Base-by-base conservation (phyloP, 2,113 vertebrate species). In the Anoplopoma fimbria region DNA sequence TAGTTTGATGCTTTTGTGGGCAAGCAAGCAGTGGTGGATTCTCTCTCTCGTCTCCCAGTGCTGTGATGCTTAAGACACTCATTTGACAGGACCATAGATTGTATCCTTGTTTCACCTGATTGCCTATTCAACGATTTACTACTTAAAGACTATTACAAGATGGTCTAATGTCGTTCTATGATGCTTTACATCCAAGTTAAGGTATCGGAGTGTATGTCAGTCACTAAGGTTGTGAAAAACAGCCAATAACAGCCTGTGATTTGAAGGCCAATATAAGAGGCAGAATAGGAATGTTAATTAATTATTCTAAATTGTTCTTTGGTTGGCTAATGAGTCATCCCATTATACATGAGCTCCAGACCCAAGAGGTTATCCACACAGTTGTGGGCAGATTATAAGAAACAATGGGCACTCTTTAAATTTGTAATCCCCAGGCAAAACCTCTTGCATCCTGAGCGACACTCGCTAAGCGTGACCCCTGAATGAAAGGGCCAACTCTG, bases 381-480 rank as follows among this genome's bases (percentile, higher is more conserved):
- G 29, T 49, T 33, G 0, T 29, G 42, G 36, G 38, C 53, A 87
- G 68, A 84, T 82, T 53, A 87, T 34, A 80, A 19, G 31, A 73
- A 77, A 79, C 68, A 82, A 64, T 69, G 55, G 72, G 9, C 60
- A 21, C 17, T 31, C 51, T 82, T 85, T 70, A 75, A 2, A 67
- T 84, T 53, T 83, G 62, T 77, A 51, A 77, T 88, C 79, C 75
- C 15, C 1, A 27, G 40, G 61, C 25, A 55, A 73, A 45, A 12
- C 36, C 33, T 42, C 55, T 60, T 65, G 65, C 38, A 69, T 64
- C 65, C 77, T 55, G 85, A 85, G 45, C 80, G 85, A 80, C 84
- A 81, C 51, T 55, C 3, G 0, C 74, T 60, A 38, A 71, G 34
- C 7, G 14, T 71, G 79, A 84, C 82, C 69, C 45, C 65, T 45